A percentile compares a stretch with the other conserved stretches of the same genome.
Evolutionary conservation across 2,888 invertebrate species (phyloP).

Genomic region (Meteorus colon): DNA sequence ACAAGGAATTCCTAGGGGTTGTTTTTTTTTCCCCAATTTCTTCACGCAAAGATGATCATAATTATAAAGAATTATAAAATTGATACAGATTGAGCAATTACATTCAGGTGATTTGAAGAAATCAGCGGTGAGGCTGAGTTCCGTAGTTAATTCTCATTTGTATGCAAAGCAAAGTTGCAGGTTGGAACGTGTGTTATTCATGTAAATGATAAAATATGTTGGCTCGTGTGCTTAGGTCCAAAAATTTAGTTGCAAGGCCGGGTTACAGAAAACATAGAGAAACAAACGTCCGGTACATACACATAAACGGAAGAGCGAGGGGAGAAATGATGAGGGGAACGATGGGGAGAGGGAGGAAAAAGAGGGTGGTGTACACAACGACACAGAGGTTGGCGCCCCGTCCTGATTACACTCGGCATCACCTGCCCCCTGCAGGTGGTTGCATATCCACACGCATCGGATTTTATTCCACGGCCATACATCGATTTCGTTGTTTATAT

Average conservation of each 20-base stretch:
- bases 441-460: conserved; percentile 55
- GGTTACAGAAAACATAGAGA: conserved; percentile 1
- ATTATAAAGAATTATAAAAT: no score
- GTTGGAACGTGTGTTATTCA: no score
- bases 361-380: conserved; percentile 43
- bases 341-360: conserved; percentile 39
- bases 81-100: no score
- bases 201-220: neutral
- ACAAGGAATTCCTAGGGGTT: no score
- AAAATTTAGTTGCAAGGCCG: neutral
- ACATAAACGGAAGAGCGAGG: neutral
- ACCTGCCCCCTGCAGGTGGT: conserved; percentile 66
- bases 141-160: no score
- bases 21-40: no score
- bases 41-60: no score
- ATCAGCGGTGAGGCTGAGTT: no score
- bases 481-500: conserved; percentile 20
- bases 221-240: neutral
- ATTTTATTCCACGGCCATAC: conserved; percentile 49
- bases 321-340: conserved; percentile 25
- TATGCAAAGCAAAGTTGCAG: no score
- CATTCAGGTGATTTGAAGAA: no score
- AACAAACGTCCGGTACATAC: conserved; percentile 27
- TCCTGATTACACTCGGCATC: conserved; percentile 61
- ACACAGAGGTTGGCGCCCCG: conserved; percentile 60